Base-by-base conservation (phyloP, 30 jellyfish, hydroid and myxozoan species). In the Pseudorhiza aurosa region DNA sequence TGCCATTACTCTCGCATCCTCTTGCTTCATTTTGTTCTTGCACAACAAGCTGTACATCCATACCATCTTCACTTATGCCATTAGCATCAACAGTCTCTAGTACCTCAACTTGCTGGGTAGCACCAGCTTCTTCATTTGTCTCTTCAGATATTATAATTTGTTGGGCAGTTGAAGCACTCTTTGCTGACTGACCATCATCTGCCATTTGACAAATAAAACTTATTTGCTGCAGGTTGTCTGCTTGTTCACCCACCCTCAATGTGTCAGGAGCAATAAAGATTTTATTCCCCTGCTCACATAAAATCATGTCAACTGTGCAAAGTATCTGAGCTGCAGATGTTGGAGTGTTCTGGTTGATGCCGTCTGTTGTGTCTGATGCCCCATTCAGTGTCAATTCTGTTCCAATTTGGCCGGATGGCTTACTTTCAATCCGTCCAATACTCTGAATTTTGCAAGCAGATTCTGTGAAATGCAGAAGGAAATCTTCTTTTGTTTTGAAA, bases 271-370 rank as follows among this genome's bases (percentile, higher is more conserved):
- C 56, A 32, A 77, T 77, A 26, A 60, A 77, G 39, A 77, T 77
- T 59, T 77, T 77, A 67, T 77, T 77, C 53, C 89, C 89, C 46
- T 77, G 89, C 46, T 77, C 89, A 62, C 89, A 77, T 1, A 77
- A 59, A 29, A 77, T 63, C 89, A 77, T 77, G 33, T 77, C 89
- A 42, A 77, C 82, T 10, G 89, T 77, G 74, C 89, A 77, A 29
- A 77, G 79, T 17, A 77, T 77, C 73, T 77, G 89, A 18, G 89
- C 82, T 5, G 72, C 64, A n/a, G 81, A 51, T 25, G 28, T 36
- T 3, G 82, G 6, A 5, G 24, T 32, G 27, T 32, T 43, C 26
- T 46, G 68, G n/a, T 69, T 26, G 39, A 31, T 35, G 25, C 22
- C 21, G 65, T 46, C 67, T 9, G 14, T 21, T 5, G 31, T 53